Evolutionary conservation across 2,113 vertebrate genomes (phyloP).

Genomic region (Cygnus buccinator): DNA sequence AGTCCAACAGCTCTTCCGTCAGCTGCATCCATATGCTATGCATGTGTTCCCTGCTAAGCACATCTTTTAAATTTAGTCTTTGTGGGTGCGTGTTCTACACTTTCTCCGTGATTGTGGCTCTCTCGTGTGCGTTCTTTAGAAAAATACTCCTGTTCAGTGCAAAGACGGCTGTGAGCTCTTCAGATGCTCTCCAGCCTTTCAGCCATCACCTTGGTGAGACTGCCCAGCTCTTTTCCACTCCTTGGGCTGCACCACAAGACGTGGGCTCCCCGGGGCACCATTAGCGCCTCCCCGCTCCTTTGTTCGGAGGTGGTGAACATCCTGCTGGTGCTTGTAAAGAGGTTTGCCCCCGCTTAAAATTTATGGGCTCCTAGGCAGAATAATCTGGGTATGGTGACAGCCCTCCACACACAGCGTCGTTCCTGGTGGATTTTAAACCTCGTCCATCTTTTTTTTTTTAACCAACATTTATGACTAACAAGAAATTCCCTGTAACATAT

Average conservation of each 20-base stretch:
- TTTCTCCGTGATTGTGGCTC: conserved; percentile 67
- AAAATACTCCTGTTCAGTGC: conserved; percentile 72
- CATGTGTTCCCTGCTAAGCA: conserved; percentile 79
- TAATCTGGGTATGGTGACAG: neutral
- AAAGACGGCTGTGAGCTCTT: conserved; percentile 40
- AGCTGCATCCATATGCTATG: conserved; percentile 78
- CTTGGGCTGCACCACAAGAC: neutral
- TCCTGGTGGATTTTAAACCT: neutral
- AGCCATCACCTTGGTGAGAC: neutral
- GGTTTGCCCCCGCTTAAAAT: conserved; percentile 14
- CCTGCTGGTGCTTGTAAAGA: neutral
- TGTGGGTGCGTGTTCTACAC: conserved; percentile 78
- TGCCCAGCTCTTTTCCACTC: accelerated
- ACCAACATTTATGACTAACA: neutral
- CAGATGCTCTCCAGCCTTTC: neutral
- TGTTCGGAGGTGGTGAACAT: neutral
- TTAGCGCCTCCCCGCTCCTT: neutral
- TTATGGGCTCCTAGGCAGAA: neutral
- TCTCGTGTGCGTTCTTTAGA: conserved; percentile 49
- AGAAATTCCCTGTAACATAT: neutral
- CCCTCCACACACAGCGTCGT: neutral
- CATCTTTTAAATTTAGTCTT: conserved; percentile 80
- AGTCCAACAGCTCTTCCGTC: conserved; percentile 76
- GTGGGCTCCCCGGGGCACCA: neutral
- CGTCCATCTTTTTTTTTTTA: neutral